A percentile compares a stretch with the other conserved stretches of the same genome.
Conservation (phyloP, 2,797 vertebrate species). For the Rhinogobio ventralis region DNA sequence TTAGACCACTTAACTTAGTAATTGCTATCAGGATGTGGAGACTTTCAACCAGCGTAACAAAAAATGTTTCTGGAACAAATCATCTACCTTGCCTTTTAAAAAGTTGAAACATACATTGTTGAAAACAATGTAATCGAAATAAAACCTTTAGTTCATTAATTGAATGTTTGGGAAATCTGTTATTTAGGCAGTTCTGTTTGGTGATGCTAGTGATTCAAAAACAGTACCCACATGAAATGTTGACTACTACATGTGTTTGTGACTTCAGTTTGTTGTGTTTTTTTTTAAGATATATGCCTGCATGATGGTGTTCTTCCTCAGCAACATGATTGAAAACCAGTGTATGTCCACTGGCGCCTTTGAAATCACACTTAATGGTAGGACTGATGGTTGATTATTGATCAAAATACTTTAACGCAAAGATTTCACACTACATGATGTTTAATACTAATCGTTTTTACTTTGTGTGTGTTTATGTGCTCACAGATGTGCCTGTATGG, state of each 20-base stretch:
- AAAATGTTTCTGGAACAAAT: too few relatives aligned
- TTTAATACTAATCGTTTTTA: background rate
- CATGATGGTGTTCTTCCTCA: conserved; percentile 99
- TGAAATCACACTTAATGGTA: conserved; percentile 97
- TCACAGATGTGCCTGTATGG: conserved; percentile 95
- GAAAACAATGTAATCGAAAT: background rate
- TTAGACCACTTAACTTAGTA: too few relatives aligned
- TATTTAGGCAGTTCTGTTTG: background rate
- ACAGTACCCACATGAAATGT: background rate
- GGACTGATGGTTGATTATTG: conserved; percentile 57
- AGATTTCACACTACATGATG: background rate
- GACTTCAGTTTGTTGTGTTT: conserved; percentile 25
- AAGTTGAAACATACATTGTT: too few relatives aligned
- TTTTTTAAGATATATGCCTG: conserved; percentile 93
- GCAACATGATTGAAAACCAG: conserved; percentile 99
- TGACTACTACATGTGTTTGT: background rate
- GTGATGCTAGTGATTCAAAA: background rate
- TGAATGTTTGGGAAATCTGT: background rate
- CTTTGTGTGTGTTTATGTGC: conserved; percentile 33
- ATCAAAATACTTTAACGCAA: background rate
- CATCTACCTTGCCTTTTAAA: too few relatives aligned
- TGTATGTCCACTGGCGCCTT: conserved; percentile 98
- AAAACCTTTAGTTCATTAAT: background rate
- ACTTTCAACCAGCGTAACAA: too few relatives aligned
- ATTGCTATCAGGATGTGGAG: too few relatives aligned